These are phyloP conservation scores for Oriolus oriolus DNA, from an alignment of 2,113 vertebrate genomes.

Conservation along the genomic window DNA sequence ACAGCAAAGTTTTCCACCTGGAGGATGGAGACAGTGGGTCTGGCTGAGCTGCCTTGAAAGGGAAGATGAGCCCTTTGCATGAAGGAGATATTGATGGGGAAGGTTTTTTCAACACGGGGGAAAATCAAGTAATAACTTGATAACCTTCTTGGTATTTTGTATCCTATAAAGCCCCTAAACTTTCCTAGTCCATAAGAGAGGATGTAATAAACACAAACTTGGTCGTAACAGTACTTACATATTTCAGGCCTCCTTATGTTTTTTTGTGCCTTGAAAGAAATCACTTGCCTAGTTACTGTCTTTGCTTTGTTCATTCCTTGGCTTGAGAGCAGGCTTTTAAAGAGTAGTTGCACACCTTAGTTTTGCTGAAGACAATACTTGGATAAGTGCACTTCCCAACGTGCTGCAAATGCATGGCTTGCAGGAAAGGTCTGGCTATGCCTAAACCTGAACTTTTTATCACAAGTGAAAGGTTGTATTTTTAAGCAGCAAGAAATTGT, in stretches of 20 bases:
- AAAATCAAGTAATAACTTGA: neutral
- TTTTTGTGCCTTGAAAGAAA: neutral
- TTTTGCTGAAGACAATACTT: neutral
- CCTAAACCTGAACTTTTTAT: neutral
- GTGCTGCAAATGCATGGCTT: neutral
- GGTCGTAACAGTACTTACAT: fast-evolving
- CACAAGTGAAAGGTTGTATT: neutral
- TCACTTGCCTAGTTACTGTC: neutral
- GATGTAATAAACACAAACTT: neutral
- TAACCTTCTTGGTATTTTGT: neutral
- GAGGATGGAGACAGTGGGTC: neutral
- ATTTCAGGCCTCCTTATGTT: neutral
- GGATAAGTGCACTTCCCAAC: neutral
- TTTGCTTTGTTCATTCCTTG: neutral
- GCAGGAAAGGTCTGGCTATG: neutral
- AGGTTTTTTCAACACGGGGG: no score
- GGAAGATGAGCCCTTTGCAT: neutral
- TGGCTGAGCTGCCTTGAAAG: neutral
- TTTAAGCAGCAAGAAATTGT: neutral
- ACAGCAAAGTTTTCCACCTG: neutral
- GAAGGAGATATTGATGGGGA: neutral
- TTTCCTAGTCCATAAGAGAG: neutral
- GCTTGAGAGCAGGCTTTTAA: neutral
- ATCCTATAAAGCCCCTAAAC: neutral
- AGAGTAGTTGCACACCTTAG: neutral